Base-by-base conservation (phyloP, 1,140 invertebrate genomes). In the Diuraphis noxia region DNA sequence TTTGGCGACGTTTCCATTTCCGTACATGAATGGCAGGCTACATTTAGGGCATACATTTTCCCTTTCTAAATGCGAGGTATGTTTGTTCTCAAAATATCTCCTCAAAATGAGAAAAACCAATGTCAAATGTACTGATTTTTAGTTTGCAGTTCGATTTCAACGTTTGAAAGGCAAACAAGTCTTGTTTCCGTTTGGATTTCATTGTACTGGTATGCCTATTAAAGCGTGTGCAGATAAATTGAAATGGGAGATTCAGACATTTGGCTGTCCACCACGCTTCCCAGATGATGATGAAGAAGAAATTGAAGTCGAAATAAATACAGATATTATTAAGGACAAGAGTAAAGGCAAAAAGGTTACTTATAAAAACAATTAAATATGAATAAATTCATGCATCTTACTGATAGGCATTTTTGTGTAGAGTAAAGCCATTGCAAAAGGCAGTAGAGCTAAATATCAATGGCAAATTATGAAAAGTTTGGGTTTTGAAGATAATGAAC, bases 381-480 rank as follows among this genome's bases (percentile, higher is more conserved):
- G n/a, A 9, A 34, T 77, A 49, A n/a, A n/a, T n/a, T n/a, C 17
- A 30, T 56, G 88, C 63, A 85, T 87, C 49, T 92, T 46, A 87
- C n/a, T 91, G 25, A 88, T 92, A 13, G 30, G 2, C 23, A 92
- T 52, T 93, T 92, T 86, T 92, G 93, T 94, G 88, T 93, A 97
- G 96, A 99, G 98, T 94, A 99, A 99, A 95, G 97, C 97, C n/a
- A 95, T 96, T 2, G 98, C 99, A 2, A 99, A 99, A 95, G 94
- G 97, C 25, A 98, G 97, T 0, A 93, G 94, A 19, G 96, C 96
- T 1, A 99, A 99, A 94, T 99, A 97, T 94, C 99, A 99, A 93
- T 99, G 99, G 99, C 97, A 99, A 94, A 99, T 99, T 87, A 99
- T 99, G 99, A 95, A 97, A 93, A 97, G 97, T 93, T 94, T 99